These are phyloP conservation scores for Ciconia maguari DNA, from an alignment of 2,113 vertebrate species.

Conservation along the genomic window DNA sequence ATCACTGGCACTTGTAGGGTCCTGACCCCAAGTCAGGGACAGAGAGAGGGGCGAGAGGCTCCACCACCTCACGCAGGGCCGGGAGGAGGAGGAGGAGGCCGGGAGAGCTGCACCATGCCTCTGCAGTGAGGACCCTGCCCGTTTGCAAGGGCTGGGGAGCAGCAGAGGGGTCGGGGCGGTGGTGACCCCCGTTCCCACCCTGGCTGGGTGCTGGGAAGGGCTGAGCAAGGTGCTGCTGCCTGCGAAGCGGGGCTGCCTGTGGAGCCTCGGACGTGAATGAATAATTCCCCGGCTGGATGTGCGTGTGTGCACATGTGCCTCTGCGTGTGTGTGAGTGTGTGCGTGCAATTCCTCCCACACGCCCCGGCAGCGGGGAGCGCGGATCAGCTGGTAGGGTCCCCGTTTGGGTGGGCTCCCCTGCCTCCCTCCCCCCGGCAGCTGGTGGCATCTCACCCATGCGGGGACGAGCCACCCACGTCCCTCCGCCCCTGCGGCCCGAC, in stretches of 20 bases:
- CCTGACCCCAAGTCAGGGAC: background rate
- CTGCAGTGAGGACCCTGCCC: background rate
- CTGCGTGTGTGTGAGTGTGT: too few relatives aligned
- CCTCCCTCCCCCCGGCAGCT: accelerated
- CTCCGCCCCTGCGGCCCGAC: background rate
- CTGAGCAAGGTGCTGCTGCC: background rate
- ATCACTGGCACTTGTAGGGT: accelerated
- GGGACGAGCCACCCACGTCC: background rate
- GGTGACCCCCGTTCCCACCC: background rate
- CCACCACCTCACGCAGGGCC: accelerated
- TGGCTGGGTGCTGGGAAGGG: background rate
- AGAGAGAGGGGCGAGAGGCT: background rate
- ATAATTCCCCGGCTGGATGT: background rate
- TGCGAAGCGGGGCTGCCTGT: background rate
- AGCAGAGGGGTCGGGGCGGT: accelerated
- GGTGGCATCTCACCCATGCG: too few relatives aligned
- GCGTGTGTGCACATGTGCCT: background rate
- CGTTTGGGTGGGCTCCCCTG: background rate
- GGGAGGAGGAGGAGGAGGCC: background rate
- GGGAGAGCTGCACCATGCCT: background rate
- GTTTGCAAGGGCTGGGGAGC: background rate
- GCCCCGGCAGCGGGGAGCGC: background rate
- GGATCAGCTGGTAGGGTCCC: background rate
- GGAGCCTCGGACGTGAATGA: accelerated
- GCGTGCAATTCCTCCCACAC: background rate